phyloP scores from a whole-genome alignment of 2,888 invertebrate genomes.

The Panzeria rudis region DNA sequence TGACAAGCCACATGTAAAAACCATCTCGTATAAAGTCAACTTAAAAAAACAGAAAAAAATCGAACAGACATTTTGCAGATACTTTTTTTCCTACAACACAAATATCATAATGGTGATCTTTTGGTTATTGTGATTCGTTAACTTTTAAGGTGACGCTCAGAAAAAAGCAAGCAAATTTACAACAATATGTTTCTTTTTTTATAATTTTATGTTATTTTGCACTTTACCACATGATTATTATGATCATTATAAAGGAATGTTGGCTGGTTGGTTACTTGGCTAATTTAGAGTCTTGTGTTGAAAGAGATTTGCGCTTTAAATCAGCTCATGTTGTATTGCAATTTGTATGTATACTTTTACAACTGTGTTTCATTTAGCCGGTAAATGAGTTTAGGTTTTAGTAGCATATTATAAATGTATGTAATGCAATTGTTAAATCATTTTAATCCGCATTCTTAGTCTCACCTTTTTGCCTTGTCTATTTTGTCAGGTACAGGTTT shows the following conservation, averaged over 20 bases:
- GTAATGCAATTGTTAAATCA: slow-evolving; percentile 50
- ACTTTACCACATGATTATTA: slow-evolving; percentile 60
- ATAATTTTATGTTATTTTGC: slow-evolving; percentile 39
- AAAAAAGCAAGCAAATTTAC: slow-evolving; percentile 10
- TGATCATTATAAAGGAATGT: slow-evolving; percentile 67
- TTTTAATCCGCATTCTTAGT: slow-evolving; percentile 47
- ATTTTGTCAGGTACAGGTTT: neutral
- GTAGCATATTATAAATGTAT: slow-evolving; percentile 25
- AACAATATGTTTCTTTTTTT: slow-evolving; percentile 15
- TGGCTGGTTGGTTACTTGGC: slow-evolving; percentile 7
- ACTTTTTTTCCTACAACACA: slow-evolving; percentile 19
- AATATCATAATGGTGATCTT: slow-evolving; percentile 28
- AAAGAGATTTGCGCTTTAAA: slow-evolving; percentile 44
- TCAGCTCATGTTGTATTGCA: slow-evolving; percentile 26
- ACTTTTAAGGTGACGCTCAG: slow-evolving; percentile 51
- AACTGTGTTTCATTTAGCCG: slow-evolving; percentile 11
- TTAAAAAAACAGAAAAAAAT: neutral
- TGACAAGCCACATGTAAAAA: no score
- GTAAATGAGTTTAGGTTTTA: slow-evolving; percentile 32
- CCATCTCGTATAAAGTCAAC: neutral
- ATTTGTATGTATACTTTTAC: neutral
- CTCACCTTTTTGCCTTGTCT: slow-evolving; percentile 41
- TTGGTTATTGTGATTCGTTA: slow-evolving; percentile 36
- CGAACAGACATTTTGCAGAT: slow-evolving; percentile 16
- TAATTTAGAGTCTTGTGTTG: slow-evolving; percentile 1